These are phyloP conservation scores for Mythimna albipuncta DNA, from an alignment of 2,888 invertebrate species.

Conservation along the genomic window DNA sequence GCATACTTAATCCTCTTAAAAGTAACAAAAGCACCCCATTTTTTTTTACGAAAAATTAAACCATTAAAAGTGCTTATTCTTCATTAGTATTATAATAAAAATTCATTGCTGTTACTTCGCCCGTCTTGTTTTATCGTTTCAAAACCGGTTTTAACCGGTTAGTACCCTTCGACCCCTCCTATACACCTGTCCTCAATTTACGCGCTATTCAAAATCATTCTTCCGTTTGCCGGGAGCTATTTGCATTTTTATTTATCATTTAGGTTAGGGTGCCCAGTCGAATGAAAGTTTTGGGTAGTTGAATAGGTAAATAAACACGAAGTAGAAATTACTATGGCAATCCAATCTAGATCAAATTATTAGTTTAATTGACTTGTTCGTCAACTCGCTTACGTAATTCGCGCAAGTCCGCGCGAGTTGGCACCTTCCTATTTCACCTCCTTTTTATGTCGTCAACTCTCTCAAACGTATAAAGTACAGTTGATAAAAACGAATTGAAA, in stretches of 20 bases:
- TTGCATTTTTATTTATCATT: constrained; percentile 85
- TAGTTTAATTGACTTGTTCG: too few species aligned
- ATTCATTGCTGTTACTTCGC: constrained; percentile 59
- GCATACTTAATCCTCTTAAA: constrained; percentile 33
- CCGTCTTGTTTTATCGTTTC: constrained; percentile 62
- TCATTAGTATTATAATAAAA: constrained; percentile 63
- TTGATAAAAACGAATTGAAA: too few species aligned
- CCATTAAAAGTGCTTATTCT: constrained; percentile 58
- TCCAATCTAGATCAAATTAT: constrained; percentile 3
- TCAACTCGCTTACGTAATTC: too few species aligned
- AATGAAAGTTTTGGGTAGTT: constrained; percentile 25
- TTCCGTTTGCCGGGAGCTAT: constrained; percentile 79
- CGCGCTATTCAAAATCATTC: constrained; percentile 82
- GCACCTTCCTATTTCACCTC: too few species aligned
- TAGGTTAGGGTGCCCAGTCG: constrained; percentile 63
- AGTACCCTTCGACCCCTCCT: constrained; percentile 68
- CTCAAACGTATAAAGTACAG: too few species aligned
- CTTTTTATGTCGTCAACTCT: too few species aligned
- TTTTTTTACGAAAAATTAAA: constrained; percentile 41
- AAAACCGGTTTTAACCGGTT: constrained; percentile 71
- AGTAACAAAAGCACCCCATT: constrained; percentile 45
- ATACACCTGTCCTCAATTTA: constrained; percentile 86
- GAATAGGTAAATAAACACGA: constrained; percentile 1
- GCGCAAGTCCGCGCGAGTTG: too few species aligned
- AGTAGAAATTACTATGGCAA: background rate